Base-by-base conservation (phyloP, 2,888 invertebrate species). In the Stenichneumon culpator region DNA sequence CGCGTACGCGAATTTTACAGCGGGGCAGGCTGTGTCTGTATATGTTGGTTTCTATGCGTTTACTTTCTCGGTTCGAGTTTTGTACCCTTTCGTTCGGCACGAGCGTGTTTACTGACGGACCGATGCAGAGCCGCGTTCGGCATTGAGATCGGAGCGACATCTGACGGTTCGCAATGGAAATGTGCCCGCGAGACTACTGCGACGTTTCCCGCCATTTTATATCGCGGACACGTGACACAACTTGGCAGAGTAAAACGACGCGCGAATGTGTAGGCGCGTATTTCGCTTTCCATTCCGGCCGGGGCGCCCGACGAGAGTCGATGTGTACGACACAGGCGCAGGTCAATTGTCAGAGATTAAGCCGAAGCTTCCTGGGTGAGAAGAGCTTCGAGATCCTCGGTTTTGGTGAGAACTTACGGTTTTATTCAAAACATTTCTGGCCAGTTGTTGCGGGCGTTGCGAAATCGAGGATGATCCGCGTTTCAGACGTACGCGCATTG, bases 51-150 rank as follows among this genome's bases (percentile, higher is more conserved):
- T 5, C 63, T 4, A 14, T 32, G 63, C 32, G 28, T 63, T 63
- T 63, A 32, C 63, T 32, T 32, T 63, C 63, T 28, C 63, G 32
- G 28, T 47, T 14, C 63, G n/a, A 63, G 63, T 39, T 32, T 44
- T 39, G 19, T 11, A 32, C 79, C 25, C 25, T 32, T 47, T 57
- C 60, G 74, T 25, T 28, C 72, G 69, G 79, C 72, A 60, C 39
- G 78, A 84, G 72, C 79, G 87, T 90, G 88, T 90, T 90, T 90
- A 90, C 90, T 82, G 87, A 84, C 86, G 79, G 72, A 57, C 65
- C 65, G 80, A 82, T 87, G 87, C 86, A 84, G 86, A 63, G 84
- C 82, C 84, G 87, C 88, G 83, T 85, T 84, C 89, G 83, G 83
- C 88, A 86, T 87, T 25, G 52, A 50, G 36, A 32, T 14, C 11